Conservation (phyloP, 2,797 vertebrate species). For the Leucoraja ocellata region DNA sequence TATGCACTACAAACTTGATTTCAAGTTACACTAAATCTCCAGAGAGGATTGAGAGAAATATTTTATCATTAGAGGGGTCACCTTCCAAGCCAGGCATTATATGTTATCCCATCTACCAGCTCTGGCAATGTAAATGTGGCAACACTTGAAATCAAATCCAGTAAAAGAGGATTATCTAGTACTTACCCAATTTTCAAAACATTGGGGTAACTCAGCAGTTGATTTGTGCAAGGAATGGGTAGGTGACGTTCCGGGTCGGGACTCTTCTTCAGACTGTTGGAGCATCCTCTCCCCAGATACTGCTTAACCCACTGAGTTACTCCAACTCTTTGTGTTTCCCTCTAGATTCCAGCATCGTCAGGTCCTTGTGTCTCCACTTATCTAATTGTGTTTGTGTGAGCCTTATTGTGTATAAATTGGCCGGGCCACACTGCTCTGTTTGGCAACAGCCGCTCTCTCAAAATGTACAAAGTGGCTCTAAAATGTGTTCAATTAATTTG, state of each 20-base stretch:
- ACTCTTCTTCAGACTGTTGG: too few relatives aligned
- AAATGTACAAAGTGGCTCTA: background rate
- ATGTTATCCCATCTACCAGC: background rate
- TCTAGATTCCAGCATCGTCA: too few relatives aligned
- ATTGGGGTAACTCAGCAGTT: too few relatives aligned
- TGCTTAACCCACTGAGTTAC: too few relatives aligned
- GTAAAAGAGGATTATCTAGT: background rate
- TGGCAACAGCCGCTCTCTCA: background rate
- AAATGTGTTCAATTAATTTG: background rate
- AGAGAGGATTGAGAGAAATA: background rate
- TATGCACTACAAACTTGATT: background rate
- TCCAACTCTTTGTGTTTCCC: too few relatives aligned
- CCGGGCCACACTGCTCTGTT: background rate
- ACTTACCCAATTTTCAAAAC: background rate
- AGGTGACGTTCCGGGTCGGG: too few relatives aligned
- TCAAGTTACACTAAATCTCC: background rate
- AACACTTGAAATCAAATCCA: background rate
- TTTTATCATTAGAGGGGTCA: background rate
- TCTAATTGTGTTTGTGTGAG: background rate
- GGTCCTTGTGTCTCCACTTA: too few relatives aligned
- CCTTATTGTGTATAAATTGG: background rate
- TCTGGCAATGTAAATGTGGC: background rate
- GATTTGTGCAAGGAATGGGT: too few relatives aligned
- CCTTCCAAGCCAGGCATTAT: background rate
- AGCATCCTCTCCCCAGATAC: too few relatives aligned